These are phyloP conservation scores for Phymastichus coffea DNA, from an alignment of 1,140 invertebrate species.

Conservation along the genomic window DNA sequence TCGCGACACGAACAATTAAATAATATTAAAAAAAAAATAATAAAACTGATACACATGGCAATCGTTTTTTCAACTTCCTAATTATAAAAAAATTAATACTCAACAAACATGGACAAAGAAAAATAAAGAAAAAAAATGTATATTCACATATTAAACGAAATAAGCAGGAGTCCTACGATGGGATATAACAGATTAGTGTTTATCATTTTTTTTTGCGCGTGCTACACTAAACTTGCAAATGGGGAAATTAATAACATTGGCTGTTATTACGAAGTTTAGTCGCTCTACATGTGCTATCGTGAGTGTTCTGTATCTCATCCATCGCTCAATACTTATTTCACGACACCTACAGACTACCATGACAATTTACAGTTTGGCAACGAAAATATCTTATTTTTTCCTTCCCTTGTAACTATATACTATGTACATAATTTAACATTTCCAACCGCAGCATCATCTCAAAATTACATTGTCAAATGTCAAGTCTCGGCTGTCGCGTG, in stretches of 20 bases:
- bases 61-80: too few species aligned
- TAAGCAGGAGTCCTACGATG: slow-evolving; percentile 14
- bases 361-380: slow-evolving; percentile 31
- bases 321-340: slow-evolving; percentile 25
- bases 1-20: too few species aligned
- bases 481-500: slow-evolving; percentile 59
- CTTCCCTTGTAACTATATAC: neutral
- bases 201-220: too few species aligned
- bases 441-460: slow-evolving; percentile 55
- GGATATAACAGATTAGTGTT: too few species aligned
- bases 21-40: neutral
- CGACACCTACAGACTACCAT: neutral
- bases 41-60: slow-evolving; percentile 27
- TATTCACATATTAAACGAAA: slow-evolving; percentile 16
- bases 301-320: slow-evolving; percentile 3
- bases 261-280: slow-evolving; percentile 21
- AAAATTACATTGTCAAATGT: slow-evolving; percentile 63
- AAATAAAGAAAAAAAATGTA: too few species aligned
- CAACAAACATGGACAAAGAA: too few species aligned
- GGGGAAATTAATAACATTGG: slow-evolving; percentile 12
- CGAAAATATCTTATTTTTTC: neutral
- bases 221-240: slow-evolving; percentile 12
- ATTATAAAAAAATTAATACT: slow-evolving; percentile 8
- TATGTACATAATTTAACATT: neutral
- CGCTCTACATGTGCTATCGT: too few species aligned